phyloP scores from a whole-genome alignment of 2,888 invertebrate species.

The Cosmia trapezina region DNA sequence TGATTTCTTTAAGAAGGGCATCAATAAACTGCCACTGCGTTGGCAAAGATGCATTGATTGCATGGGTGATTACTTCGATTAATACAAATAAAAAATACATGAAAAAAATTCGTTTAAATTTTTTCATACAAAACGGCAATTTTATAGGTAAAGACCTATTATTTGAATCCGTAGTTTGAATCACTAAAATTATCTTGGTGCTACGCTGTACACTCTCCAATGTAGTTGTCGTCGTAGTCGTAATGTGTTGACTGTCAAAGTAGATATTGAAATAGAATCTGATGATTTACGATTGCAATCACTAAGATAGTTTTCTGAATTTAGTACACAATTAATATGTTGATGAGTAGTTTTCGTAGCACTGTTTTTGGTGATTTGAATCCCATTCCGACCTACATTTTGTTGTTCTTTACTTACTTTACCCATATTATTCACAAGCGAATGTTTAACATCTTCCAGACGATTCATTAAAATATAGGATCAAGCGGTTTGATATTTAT shows the following conservation, averaged over 20 bases:
- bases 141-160: too few relatives aligned
- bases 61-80: too few relatives aligned
- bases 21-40: too few relatives aligned
- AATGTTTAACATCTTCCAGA: conserved; percentile 33
- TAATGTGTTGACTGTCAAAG: background rate
- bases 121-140: too few relatives aligned
- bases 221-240: background rate
- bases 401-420: background rate
- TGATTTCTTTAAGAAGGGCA: too few relatives aligned
- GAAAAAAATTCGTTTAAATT: too few relatives aligned
- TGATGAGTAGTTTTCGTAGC: background rate
- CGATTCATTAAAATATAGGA: conserved; percentile 41
- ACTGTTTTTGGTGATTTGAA: background rate
- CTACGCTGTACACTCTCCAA: background rate
- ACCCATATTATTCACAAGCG: background rate
- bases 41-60: too few relatives aligned
- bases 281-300: background rate
- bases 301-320: background rate
- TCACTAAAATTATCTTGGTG: background rate
- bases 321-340: background rate
- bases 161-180: background rate
- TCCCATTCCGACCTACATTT: background rate
- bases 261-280: background rate
- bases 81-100: too few relatives aligned
- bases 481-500: conserved; percentile 36